A percentile compares a stretch with the other conserved stretches of the same genome.
phyloP scores from a whole-genome alignment of 2,888 invertebrate genomes.

The Minunthozetes semirufus region DNA sequence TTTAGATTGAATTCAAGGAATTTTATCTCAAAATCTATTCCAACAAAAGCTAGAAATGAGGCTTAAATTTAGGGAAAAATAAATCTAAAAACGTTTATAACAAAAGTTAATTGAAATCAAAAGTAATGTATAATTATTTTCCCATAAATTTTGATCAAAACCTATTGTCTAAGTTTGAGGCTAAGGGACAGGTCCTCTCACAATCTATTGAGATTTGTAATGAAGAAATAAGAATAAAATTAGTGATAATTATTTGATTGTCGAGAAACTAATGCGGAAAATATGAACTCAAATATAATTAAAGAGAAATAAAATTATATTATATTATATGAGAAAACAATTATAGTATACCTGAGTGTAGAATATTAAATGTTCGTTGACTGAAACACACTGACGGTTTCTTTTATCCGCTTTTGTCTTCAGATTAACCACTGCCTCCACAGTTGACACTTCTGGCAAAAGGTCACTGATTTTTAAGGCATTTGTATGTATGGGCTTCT shows the following conservation, averaged over 20 bases:
- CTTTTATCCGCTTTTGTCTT: neutral
- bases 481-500: slow-evolving; percentile 15
- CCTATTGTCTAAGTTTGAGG: too few species aligned
- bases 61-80: too few species aligned
- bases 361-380: slow-evolving; percentile 20
- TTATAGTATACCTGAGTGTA: slow-evolving; percentile 15
- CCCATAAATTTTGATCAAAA: too few species aligned
- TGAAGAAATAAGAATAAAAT: neutral
- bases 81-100: too few species aligned
- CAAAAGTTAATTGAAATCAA: too few species aligned
- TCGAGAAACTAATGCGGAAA: too few species aligned
- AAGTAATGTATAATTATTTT: too few species aligned
- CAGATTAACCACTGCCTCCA: slow-evolving; percentile 31
- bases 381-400: neutral
- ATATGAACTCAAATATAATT: neutral
- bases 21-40: too few species aligned
- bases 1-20: too few species aligned
- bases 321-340: neutral
- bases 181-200: too few species aligned
- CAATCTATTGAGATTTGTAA: neutral
- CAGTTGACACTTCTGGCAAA: neutral
- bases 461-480: neutral
- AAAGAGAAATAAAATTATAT: neutral
- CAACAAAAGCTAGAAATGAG: too few species aligned
- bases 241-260: neutral